Evolutionary conservation across 2,113 vertebrate genomes (phyloP), one percentile per base, ranked within the genome.

Genomic region (Anser cygnoides): DNA sequence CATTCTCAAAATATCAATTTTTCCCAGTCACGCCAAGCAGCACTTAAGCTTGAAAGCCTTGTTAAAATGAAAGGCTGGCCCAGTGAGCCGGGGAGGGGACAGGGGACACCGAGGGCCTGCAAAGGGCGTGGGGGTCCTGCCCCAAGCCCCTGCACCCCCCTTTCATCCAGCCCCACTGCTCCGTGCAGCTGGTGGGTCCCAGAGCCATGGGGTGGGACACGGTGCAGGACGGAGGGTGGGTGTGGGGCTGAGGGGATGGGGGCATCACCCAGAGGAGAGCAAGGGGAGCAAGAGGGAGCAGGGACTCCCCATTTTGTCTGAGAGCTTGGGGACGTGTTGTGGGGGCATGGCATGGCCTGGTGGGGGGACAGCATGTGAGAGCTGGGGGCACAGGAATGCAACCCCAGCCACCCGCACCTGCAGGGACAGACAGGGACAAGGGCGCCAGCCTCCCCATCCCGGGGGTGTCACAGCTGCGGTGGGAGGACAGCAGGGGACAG

Each of bases 41-140:
- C 96, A 96, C 96, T 97, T 97, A 97, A 95, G 96, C 91, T 93
- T 97, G 96, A 97, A 96, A 97, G 96, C 97, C 94, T 96, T 88
- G 87, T 93, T 96, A 95, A 93, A 96, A 93, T 76, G 96, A 94
- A 76, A 81, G 4, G 1, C 54, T 1, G 7, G 89, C 66, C 93
- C 87, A 75, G 84, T 29, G 70, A 92, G 75, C 54, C 2, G 4
- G 35, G 41, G 57, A 90, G 57, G 39, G 35, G 59, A 58, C 0
- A 9, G 90, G 50, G 84, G 46, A 59, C 70, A 67, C 52, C 1
- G 5, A 52, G 85, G 57, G 90, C 46, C 2, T 67, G 76, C 37
- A 6, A 49, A 22, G 43, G 11, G 16, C 17, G 16, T 17, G 26
- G n/a, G 21, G 6, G 15, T 49, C 61, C 23, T 70, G 41, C 59